Conservation (phyloP, 2,113 vertebrate species). For the Psephotus haematonotus region DNA sequence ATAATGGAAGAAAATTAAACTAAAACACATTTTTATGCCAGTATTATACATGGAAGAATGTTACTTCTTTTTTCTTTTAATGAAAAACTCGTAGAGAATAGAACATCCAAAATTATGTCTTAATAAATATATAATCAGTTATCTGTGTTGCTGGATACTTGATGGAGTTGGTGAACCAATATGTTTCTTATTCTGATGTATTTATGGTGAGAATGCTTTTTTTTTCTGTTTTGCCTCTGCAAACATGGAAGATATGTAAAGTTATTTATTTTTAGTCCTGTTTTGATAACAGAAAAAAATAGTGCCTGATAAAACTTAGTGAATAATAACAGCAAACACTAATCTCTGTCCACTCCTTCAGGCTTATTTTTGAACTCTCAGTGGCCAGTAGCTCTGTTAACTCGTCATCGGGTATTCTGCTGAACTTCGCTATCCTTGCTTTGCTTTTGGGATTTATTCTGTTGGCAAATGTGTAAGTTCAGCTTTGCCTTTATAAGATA, state of each 20-base stretch:
- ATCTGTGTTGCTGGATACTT: neutral
- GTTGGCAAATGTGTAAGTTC: neutral
- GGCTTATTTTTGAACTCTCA: conserved; percentile 2
- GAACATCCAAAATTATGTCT: neutral
- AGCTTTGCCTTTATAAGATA: neutral
- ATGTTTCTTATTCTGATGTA: conserved; percentile 2
- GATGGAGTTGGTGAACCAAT: conserved; percentile 15
- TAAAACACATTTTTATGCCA: conserved; percentile 54
- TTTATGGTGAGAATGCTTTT: neutral
- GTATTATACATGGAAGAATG: neutral
- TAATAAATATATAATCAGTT: conserved; percentile 19
- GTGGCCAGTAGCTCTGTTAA: neutral
- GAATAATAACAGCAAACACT: neutral
- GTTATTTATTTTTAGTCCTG: conserved; percentile 48
- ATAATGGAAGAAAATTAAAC: conserved; percentile 58
- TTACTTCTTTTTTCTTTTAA: neutral
- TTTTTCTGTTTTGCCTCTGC: neutral
- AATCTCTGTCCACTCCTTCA: neutral
- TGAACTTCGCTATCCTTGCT: neutral
- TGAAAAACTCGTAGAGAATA: neutral
- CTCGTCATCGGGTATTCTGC: neutral
- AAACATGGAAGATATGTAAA: conserved; percentile 26
- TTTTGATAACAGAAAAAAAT: conserved; percentile 36
- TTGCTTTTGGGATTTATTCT: neutral
- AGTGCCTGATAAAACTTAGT: conserved; percentile 42